phyloP scores from a whole-genome alignment of 2,888 invertebrate species.

The Coelinius sp. region DNA sequence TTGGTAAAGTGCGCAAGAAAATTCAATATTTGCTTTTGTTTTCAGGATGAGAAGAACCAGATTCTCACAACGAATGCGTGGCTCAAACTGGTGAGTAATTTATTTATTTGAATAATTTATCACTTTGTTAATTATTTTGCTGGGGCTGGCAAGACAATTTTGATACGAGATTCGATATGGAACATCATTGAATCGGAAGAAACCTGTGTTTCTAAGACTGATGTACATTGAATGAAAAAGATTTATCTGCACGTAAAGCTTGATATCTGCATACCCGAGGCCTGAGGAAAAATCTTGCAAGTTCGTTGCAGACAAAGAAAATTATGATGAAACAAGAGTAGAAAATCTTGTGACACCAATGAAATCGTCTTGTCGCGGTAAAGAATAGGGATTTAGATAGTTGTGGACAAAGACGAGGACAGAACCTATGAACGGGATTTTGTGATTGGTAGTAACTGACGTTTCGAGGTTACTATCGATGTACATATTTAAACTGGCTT shows the following conservation, averaged over 20 bases:
- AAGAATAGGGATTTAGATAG: not conserved
- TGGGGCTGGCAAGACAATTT: not conserved
- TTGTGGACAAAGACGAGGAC: constrained; percentile 17
- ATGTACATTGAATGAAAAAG: not conserved
- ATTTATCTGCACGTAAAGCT: not conserved
- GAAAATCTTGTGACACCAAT: constrained; percentile 5
- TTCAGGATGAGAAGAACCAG: constrained; percentile 99
- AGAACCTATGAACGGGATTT: constrained; percentile 32
- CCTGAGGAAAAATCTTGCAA: constrained; percentile 8
- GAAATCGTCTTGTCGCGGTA: not conserved
- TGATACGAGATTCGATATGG: not conserved
- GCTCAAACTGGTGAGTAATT: constrained; percentile 94
- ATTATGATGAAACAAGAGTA: constrained; percentile 13
- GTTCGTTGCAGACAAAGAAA: constrained; percentile 24
- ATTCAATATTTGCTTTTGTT: constrained; percentile 50
- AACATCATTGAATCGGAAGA: not conserved
- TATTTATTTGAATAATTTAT: not conserved
- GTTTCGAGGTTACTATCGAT: constrained; percentile 43
- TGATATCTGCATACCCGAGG: not conserved
- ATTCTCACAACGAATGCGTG: constrained; percentile 98
- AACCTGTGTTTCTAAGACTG: not conserved
- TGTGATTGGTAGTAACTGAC: constrained; percentile 42
- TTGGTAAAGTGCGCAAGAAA: not conserved
- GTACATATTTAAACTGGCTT: constrained; percentile 41
- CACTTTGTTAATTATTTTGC: not conserved